Evolutionary conservation across 1,140 invertebrate genomes (phyloP).

Genomic region (Leptinotarsa defecta): DNA sequence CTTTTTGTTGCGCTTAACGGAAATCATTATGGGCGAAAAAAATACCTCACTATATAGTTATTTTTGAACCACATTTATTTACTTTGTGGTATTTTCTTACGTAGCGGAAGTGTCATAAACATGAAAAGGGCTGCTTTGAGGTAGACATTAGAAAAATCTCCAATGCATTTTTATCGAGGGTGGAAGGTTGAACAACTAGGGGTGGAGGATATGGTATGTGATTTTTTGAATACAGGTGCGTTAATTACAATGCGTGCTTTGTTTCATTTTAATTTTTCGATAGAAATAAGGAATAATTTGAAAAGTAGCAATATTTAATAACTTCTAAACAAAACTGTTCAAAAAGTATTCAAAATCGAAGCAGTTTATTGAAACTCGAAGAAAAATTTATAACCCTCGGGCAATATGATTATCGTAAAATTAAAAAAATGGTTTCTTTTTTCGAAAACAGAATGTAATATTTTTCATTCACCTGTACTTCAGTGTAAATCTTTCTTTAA

Average conservation of each 20-base stretch:
- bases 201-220: neutral
- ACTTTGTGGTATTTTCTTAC: slow-evolving; percentile 19
- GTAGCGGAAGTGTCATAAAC: slow-evolving; percentile 16
- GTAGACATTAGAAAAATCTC: neutral
- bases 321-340: too few species aligned
- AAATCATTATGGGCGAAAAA: slow-evolving; percentile 19
- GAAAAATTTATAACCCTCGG: too few species aligned
- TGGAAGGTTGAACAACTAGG: neutral
- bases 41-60: slow-evolving; percentile 7
- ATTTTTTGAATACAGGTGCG: neutral
- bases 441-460: too few species aligned
- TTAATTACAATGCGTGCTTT: neutral
- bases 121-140: neutral
- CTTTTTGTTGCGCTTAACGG: slow-evolving; percentile 9
- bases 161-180: neutral
- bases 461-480: too few species aligned
- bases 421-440: too few species aligned
- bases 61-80: slow-evolving; percentile 23
- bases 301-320: too few species aligned
- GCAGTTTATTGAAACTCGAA: too few species aligned
- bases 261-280: neutral
- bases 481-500: too few species aligned
- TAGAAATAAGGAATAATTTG: too few species aligned
- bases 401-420: too few species aligned
- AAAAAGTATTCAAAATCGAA: too few species aligned